These are phyloP conservation scores for Pseudopipra pipra DNA, from an alignment of 2,113 vertebrate species.

Conservation along the genomic window DNA sequence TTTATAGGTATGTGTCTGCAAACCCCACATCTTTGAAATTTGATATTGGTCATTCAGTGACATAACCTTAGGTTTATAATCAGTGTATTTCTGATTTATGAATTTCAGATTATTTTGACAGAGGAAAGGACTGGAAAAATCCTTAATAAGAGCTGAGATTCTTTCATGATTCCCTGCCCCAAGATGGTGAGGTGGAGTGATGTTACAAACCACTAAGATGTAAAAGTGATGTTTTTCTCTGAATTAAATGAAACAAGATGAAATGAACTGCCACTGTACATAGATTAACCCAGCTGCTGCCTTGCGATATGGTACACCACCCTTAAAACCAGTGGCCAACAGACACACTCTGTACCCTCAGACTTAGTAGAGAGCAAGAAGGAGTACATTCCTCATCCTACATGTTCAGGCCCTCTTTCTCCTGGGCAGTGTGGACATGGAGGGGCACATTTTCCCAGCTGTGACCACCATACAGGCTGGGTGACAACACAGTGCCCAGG, in stretches of 20 bases:
- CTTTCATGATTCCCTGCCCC: not conserved
- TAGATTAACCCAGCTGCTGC: not conserved
- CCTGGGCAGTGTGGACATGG: too few species aligned
- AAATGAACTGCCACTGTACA: not conserved
- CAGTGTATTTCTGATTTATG: not conserved
- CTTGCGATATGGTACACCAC: not conserved
- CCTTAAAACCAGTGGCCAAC: not conserved
- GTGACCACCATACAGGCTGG: accelerated
- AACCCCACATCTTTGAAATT: not conserved
- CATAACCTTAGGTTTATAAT: not conserved
- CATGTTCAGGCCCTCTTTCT: not conserved
- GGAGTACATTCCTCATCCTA: not conserved
- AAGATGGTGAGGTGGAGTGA: not conserved
- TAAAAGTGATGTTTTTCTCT: not conserved
- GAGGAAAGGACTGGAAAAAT: not conserved
- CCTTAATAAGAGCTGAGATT: not conserved
- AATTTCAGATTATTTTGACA: not conserved
- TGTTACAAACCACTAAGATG: not conserved
- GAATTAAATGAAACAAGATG: not conserved
- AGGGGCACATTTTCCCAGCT: not conserved
- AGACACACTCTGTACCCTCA: not conserved
- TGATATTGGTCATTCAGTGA: not conserved
- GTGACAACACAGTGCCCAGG: not conserved
- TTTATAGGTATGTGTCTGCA: not conserved
- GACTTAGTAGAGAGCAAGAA: not conserved